Evolutionary conservation across 64 coral and sea anemone species (phyloP), one percentile per base, ranked within the genome.

Genomic region (Stylophora pistillata): DNA sequence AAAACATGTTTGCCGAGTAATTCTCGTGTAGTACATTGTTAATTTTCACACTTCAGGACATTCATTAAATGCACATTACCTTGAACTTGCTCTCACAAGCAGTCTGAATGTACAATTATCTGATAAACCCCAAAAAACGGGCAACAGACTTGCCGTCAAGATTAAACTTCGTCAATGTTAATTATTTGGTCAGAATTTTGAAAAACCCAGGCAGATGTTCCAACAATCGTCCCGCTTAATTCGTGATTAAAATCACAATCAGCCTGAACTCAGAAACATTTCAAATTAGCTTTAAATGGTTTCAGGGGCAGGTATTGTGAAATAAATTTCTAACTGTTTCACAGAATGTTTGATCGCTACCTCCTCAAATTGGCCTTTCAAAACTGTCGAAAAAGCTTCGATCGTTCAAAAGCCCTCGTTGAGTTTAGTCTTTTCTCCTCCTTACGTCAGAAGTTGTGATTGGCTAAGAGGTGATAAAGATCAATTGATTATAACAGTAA

Each of bases 401-500:
- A 27, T 47, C 23, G 54, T 60, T 18, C 77, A 58, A 13, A 21
- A 14, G 54, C 13, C 29, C 76, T 15, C 54, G n/a, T 28, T 26
- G 23, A 55, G 29, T 84, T 69, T 41, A 37, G 80, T 37, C 53
- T 84, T 84, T 84, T 15, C 61, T 63, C 32, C 61, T 26, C 17
- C 31, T 84, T 66, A 90, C 78, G 89, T 90, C 71, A 90, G 32
- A 41, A 66, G 1, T 56, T 84, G 56, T 74, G 89, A 90, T 90
- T 90, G 89, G 89, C 54, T 90, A 2, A 84, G 33, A 20, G 25
- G 71, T 30, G 70, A 74, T 62, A 54, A 47, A 92, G 85, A 92
- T 92, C 90, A 86, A 92, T 86, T 92, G 85, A 66, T 85, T 75
- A 86, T 92, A 86, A 83, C 74, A 85, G 82, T 82, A 57, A 86